phyloP scores from a whole-genome alignment of 2,113 vertebrate species.

The Callocephalon fimbriatum region DNA sequence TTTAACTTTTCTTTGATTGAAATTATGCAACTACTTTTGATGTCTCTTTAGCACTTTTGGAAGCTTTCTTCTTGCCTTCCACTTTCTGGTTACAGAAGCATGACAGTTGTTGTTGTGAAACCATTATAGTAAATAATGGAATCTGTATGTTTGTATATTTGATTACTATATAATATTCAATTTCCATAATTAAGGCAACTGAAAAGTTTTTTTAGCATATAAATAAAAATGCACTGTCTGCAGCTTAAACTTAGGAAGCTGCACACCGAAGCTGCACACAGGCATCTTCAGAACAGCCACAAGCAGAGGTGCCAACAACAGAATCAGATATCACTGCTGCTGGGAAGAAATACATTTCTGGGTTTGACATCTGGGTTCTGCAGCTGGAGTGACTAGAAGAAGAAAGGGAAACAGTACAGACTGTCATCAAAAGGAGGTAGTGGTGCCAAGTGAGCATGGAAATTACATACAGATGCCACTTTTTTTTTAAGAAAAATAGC shows the following conservation, averaged over 20 bases:
- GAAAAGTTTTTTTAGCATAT: conserved; percentile 11
- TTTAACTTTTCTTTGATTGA: background rate
- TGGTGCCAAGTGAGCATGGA: conserved; percentile 79
- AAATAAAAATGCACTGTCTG: conserved; percentile 29
- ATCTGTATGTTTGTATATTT: conserved; percentile 1
- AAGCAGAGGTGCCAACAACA: conserved; percentile 58
- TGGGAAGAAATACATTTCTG: conserved; percentile 63
- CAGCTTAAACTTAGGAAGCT: conserved; percentile 26
- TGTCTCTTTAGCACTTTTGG: conserved; percentile 35
- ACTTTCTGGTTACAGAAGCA: conserved; percentile 52
- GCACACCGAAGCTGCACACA: background rate
- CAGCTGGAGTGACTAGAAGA: conserved; percentile 79
- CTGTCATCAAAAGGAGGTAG: conserved; percentile 78
- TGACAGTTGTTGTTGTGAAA: conserved; percentile 38
- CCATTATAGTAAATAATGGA: background rate
- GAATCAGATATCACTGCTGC: conserved; percentile 66
- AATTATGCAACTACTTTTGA: conserved; percentile 6
- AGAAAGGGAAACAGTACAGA: conserved; percentile 75
- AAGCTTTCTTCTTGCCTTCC: conserved; percentile 20
- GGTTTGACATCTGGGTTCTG: conserved; percentile 78
- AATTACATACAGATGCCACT: conserved; percentile 81
- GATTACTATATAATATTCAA: conserved; percentile 17
- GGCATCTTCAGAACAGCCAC: conserved; percentile 60
- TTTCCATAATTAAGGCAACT: conserved; percentile 58
- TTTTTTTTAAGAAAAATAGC: conserved; percentile 75